Conservation (phyloP, 2,888 invertebrate genomes). For the Macrosoma leucophasiata region DNA sequence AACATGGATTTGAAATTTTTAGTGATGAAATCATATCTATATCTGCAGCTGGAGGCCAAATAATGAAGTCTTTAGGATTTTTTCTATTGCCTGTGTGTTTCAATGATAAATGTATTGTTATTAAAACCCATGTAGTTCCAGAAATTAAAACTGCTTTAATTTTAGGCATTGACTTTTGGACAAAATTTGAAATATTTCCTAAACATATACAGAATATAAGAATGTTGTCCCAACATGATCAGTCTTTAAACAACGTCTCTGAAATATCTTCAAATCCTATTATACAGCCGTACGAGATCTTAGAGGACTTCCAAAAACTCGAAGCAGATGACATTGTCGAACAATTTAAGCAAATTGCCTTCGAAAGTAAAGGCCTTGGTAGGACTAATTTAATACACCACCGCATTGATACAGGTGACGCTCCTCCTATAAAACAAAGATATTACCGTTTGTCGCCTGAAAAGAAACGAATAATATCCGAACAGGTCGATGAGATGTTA, state of each 20-base stretch:
- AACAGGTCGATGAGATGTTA: slow-evolving; percentile 19
- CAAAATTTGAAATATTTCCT: slow-evolving; percentile 11
- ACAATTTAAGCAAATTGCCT: slow-evolving; percentile 18
- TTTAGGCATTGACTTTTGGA: slow-evolving; percentile 24
- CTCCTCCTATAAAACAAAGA: slow-evolving; percentile 24
- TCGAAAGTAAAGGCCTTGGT: slow-evolving; percentile 20
- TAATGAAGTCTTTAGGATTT: slow-evolving; percentile 10
- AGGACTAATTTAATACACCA: slow-evolving; percentile 24
- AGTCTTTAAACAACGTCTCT: no score
- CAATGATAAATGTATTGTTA: slow-evolving; percentile 11
- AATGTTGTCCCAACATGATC: no score
- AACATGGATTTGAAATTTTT: background rate
- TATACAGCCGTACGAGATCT: slow-evolving; percentile 8
- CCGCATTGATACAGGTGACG: slow-evolving; percentile 26
- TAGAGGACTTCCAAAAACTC: slow-evolving; percentile 8
- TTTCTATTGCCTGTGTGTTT: slow-evolving; percentile 16
- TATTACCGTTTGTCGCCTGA: slow-evolving; percentile 23
- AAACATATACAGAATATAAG: no score
- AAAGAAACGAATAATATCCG: slow-evolving; percentile 16
- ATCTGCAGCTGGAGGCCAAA: slow-evolving; percentile 18
- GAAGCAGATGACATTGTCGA: slow-evolving; percentile 14
- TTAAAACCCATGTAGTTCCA: slow-evolving; percentile 21
- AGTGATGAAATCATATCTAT: slow-evolving; percentile 2
- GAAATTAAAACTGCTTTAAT: slow-evolving; percentile 16
- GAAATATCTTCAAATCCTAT: no score